Base-by-base conservation (phyloP, 2,113 vertebrate species). In the Phalacrocorax aristotelis region DNA sequence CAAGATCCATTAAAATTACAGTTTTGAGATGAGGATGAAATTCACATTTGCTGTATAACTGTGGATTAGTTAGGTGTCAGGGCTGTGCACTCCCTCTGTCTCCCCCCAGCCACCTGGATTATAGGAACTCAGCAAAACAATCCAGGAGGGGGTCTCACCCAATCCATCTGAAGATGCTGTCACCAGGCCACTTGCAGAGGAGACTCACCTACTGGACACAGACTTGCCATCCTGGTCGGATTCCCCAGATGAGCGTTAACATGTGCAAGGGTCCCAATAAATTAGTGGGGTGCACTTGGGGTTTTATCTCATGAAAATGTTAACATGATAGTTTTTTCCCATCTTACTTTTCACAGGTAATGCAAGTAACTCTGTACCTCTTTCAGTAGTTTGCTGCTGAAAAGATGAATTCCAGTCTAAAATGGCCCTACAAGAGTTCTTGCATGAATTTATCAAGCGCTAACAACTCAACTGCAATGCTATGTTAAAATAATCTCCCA, bases 401-500 rank as follows among this genome's bases (percentile, higher is more conserved):
- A 82, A 60, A 6, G 23, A 72, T 44, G 32, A 94, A 91, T 90
- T 64, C 52, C 27, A 36, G 58, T 65, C 55, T 62, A 81, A 83
- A 90, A 88, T 38, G 82, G 55, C 48, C 48, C 85, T 74, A 38
- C 83, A 87, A 66, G 76, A 88, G 52, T 29, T 65, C 74, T 66
- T 84, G 81, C 51, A 65, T 46, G 21, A 88, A 38, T 78, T 54
- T 68, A 76, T 57, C 76, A 87, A 81, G 49, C 22, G 74, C 69
- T 61, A 90, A 66, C 91, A 68, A 62, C 65, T 84, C 86, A 84
- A 87, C 86, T 75, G 57, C 30, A 60, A 42, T 68, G 38, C 61
- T 91, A 90, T 12, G 9, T 17, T 85, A 70, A 89, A 97, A 91
- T 74, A 60, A 77, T 90, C 93, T 74, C 74, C 20, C 62, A 61